Evolutionary conservation across 2,888 invertebrate species (phyloP), one percentile per base, ranked within the genome.

Genomic region (Nasonia oneida): DNA sequence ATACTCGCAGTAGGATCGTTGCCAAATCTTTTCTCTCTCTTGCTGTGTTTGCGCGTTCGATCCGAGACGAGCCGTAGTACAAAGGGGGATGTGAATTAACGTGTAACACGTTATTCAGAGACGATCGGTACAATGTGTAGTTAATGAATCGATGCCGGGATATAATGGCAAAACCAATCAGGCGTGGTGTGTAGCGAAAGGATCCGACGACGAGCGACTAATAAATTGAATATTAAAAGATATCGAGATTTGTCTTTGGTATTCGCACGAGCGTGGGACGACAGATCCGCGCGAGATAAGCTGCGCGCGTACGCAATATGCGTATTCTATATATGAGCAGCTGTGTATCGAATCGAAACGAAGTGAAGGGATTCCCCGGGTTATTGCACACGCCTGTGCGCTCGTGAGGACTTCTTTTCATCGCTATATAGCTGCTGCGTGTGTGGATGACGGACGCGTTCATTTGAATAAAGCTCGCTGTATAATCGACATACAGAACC

Each of bases 211-310:
- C 47, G 47, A 47, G 4, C 47, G 47, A 42, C 15, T 53, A 67
- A 47, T 15, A 76, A 75, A 76, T 61, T 76, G 80, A 81, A 84
- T 84, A 81, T 70, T 81, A 78, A 87, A 85, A 82, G 79, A 86
- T 29, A 29, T 84, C 76, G n/a, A 73, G 81, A 85, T 57, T 70
- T 78, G 81, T 78, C 85, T 76, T 78, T n/a, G 85, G 47, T 76
- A 71, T 81, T 84, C 64, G 73, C 71, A 77, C 71, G 78, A 88
- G 90, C 90, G 90, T 90, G 89, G 90, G 90, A 90, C 90, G 91
- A 90, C 89, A 89, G 90, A 90, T 89, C 90, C 86, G 88, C 89
- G 6, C 0, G 37, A 37, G 85, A 85, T 81, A 85, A 81, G 39
- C 53, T 53, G 47, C 39, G n/a, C 29, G n/a, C 39, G 18, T 29